phyloP scores from a whole-genome alignment of 2,113 vertebrate genomes.

The Triplophysa dalaica region DNA sequence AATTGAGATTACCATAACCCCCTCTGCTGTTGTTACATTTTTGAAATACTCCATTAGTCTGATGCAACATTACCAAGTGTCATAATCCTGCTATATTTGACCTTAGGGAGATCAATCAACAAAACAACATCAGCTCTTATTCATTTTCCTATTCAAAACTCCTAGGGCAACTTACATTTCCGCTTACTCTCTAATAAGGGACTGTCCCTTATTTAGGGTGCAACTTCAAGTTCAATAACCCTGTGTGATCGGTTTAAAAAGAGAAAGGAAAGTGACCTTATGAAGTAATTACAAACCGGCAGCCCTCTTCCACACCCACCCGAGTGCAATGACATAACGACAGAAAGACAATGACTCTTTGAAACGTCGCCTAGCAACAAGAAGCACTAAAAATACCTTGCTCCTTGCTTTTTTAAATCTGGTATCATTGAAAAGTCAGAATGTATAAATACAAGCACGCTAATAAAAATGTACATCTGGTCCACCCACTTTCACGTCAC shows the following conservation, averaged over 20 bases:
- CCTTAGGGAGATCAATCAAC: slow-evolving; percentile 12
- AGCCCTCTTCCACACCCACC: slow-evolving; percentile 24
- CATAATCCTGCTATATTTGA: neutral
- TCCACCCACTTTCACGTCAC: neutral
- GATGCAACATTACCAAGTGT: neutral
- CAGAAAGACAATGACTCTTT: slow-evolving; percentile 59
- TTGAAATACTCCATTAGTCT: neutral
- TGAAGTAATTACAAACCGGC: slow-evolving; percentile 42
- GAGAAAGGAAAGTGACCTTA: slow-evolving; percentile 37
- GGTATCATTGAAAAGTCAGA: slow-evolving; percentile 35
- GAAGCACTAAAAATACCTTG: slow-evolving; percentile 55
- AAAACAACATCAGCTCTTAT: neutral
- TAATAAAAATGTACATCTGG: slow-evolving; percentile 27
- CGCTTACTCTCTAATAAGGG: neutral
- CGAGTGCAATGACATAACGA: slow-evolving; percentile 43
- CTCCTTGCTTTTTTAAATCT: slow-evolving; percentile 39
- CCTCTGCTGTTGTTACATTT: neutral
- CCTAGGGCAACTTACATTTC: neutral
- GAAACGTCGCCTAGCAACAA: slow-evolving; percentile 60
- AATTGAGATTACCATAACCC: neutral
- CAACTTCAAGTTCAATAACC: slow-evolving; percentile 17
- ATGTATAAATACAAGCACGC: slow-evolving; percentile 37
- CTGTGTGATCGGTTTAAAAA: neutral
- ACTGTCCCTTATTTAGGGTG: neutral
- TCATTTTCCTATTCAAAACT: neutral